These are phyloP conservation scores for Thecocarcelia acutangulata DNA, from an alignment of 2,888 invertebrate species.

Conservation along the genomic window DNA sequence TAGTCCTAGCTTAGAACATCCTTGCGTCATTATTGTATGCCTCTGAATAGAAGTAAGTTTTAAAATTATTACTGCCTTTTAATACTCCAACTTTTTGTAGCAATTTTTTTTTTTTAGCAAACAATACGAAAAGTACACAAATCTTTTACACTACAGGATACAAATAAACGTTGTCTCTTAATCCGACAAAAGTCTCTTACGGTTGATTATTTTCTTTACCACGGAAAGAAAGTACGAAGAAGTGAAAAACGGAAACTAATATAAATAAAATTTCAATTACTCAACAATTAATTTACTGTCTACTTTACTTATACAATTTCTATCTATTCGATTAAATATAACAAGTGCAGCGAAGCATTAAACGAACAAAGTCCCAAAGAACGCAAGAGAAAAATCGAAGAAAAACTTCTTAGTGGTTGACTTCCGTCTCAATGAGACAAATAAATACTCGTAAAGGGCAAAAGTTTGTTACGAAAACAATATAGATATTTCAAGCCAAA, in stretches of 20 bases:
- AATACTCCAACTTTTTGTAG: background rate
- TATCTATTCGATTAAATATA: constrained; percentile 29
- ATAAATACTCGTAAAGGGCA: too few species aligned
- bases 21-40: too few species aligned
- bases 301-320: constrained; percentile 46
- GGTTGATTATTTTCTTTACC: constrained; percentile 51
- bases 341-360: constrained; percentile 58
- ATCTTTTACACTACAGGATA: constrained; percentile 66
- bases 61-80: background rate
- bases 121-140: constrained; percentile 40
- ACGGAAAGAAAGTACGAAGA: background rate
- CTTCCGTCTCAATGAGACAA: constrained; percentile 47
- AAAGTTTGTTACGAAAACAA: constrained; percentile 29
- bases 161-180: constrained; percentile 58
- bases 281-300: constrained; percentile 82
- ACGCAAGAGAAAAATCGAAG: constrained; percentile 49
- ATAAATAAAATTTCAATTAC: constrained; percentile 82
- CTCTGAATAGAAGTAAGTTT: too few species aligned
- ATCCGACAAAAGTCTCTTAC: constrained; percentile 66
- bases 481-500: background rate
- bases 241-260: constrained; percentile 76
- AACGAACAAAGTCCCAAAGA: constrained; percentile 41
- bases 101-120: background rate
- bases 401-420: constrained; percentile 63
- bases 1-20: too few species aligned